These are phyloP conservation scores for Paramacrobiotus metropolitanus DNA, from an alignment of 1,140 invertebrate genomes.

Conservation along the genomic window DNA sequence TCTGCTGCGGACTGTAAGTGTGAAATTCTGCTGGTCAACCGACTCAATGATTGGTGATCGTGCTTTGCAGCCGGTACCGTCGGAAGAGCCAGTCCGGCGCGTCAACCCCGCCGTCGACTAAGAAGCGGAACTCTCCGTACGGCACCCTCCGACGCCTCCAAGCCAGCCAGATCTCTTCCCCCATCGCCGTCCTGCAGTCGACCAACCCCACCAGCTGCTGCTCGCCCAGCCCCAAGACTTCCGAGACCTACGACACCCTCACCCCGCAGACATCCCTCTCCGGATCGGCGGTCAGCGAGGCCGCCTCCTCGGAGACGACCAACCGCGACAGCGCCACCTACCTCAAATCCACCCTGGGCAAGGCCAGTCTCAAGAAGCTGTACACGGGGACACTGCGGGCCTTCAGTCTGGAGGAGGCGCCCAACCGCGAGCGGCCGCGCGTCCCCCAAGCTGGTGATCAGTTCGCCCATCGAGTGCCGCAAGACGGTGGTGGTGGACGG, in stretches of 20 bases:
- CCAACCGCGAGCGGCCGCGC: not conserved
- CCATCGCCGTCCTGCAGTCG: not conserved
- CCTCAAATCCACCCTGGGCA: not conserved
- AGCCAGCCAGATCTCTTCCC: not conserved
- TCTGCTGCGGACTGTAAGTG: conserved; percentile 2
- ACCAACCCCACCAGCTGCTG: not conserved
- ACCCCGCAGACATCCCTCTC: not conserved
- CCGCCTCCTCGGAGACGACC: not conserved
- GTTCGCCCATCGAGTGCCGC: not conserved
- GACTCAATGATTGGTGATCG: not conserved
- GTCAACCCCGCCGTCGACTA: not conserved
- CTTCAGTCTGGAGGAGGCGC: not conserved
- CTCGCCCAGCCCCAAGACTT: no score
- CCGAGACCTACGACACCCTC: not conserved
- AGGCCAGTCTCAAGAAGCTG: not conserved
- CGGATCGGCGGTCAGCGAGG: not conserved
- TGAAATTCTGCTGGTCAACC: not conserved
- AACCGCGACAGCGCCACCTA: not conserved
- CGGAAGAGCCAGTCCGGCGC: not conserved
- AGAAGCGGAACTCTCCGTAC: not conserved
- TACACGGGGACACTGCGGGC: not conserved
- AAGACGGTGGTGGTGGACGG: not conserved
- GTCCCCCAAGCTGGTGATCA: not conserved
- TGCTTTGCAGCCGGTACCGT: not conserved
- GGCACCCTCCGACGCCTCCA: not conserved